Base-by-base conservation (phyloP, 2,888 invertebrate genomes). In the Holacanthella duospinosa region DNA sequence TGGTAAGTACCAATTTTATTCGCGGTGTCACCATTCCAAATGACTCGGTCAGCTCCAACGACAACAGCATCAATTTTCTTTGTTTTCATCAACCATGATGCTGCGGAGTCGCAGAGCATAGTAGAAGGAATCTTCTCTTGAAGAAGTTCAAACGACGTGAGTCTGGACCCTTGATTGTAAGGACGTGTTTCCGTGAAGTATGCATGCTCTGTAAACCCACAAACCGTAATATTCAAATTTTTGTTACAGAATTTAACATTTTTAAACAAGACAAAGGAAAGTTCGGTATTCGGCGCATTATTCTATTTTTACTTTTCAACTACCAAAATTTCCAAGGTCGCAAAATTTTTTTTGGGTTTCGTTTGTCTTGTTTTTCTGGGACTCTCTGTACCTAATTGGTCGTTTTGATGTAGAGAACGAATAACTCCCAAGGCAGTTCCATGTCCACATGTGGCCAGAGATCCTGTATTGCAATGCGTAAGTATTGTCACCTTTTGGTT, bases 391-490 rank as follows among this genome's bases (percentile, higher is more conserved):
- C 89, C 88, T 74, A 90, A 80, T 77, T 82, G 83, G 74, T 84
- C 84, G 68, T 81, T 77, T 67, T 83, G 83, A 75, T 88, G 84
- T 62, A 99, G 81, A 62, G 86, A 85, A 69, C 97, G 84, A 70
- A 97, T 88, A 36, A 99, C 94, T 75, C 97, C 99, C 71, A 99
- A 81, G 16, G 99, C 99, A 21, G 99, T 99, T 25, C 99, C 99
- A 79, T 94, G 92, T 48, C 94, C 95, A 55, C 93, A 93, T 2
- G 99, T 99, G 1, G 99, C 99, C 74, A 99, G 81, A 2, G 95
- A 93, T 1, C 99, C 99, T 1, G 99, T 97, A 78, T 99, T 99
- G 78, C 99, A 99, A 77, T 97, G 96, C 1, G 99, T 99, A 60
- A 99, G 79, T 61, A 99, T 81, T 67, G 85, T 81, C 1, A 91